Percentiles rank a stretch among this genome's conserved stretches.
These are phyloP conservation scores for Psophia crepitans DNA, from an alignment of 2,113 vertebrate species.

Conservation along the genomic window DNA sequence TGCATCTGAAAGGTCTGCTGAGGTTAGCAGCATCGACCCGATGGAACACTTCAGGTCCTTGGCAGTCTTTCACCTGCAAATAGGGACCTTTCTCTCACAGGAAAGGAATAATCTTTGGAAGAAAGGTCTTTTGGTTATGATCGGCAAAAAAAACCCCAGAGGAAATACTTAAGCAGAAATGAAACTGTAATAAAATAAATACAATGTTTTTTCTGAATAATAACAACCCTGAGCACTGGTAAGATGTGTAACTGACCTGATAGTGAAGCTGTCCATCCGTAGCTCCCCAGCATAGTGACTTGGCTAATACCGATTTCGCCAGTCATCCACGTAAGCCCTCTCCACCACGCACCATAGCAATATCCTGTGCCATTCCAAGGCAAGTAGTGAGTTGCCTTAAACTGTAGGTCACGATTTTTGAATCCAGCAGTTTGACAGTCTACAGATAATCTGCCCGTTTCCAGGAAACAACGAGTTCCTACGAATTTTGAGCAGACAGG, in stretches of 20 bases:
- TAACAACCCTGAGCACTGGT: background rate
- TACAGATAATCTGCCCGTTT: background rate
- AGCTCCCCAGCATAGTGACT: background rate
- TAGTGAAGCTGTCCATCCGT: background rate
- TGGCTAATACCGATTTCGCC: background rate
- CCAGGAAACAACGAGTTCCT: background rate
- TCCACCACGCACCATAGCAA: background rate
- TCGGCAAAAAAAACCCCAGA: background rate
- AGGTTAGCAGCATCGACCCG: background rate
- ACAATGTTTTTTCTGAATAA: background rate
- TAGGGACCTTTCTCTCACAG: background rate
- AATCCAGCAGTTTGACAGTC: background rate
- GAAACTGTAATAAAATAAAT: background rate
- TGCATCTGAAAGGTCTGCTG: background rate
- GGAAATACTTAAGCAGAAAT: background rate
- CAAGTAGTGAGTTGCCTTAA: background rate
- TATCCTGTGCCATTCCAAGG: background rate
- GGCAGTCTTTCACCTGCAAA: background rate
- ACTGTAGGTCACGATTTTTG: fast-evolving
- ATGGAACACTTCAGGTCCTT: background rate
- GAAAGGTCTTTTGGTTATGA: background rate
- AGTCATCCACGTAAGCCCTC: background rate
- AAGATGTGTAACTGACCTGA: background rate
- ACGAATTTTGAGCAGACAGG: background rate
- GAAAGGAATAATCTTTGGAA: background rate